A percentile compares a stretch with the other conserved stretches of the same genome.
Conservation (phyloP, 2,113 vertebrate species). For the Oreochromis tanganicae region DNA sequence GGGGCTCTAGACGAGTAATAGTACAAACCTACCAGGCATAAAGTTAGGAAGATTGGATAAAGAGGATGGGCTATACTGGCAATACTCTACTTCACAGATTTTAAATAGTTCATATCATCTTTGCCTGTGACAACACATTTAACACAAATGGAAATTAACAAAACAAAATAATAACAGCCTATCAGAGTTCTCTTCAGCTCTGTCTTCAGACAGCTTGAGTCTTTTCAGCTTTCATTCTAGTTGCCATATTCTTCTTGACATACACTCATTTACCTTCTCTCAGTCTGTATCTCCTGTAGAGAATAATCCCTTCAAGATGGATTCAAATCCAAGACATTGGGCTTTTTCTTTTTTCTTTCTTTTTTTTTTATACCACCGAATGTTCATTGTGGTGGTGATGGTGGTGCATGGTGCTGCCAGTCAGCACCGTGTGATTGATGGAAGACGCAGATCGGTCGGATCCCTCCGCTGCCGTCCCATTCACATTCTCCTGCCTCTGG, state of each 20-base stretch:
- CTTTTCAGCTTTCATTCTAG: conserved; percentile 11
- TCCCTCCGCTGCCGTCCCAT: conserved; percentile 81
- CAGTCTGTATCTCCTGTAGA: background rate
- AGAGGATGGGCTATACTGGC: conserved; percentile 44
- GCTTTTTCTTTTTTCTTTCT: background rate
- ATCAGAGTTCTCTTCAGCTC: conserved; percentile 26
- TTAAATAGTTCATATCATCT: conserved; percentile 69
- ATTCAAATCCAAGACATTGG: background rate
- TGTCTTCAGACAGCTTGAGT: background rate
- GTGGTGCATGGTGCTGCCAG: conserved; percentile 51
- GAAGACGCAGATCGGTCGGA: conserved; percentile 94
- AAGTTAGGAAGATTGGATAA: background rate
- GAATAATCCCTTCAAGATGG: background rate
- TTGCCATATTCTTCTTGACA: background rate
- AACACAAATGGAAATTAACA: conserved; percentile 36
- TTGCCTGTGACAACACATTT: conserved; percentile 29
- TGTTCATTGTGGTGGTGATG: conserved; percentile 82
- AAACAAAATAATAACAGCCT: conserved; percentile 44
- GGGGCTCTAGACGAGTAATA: background rate
- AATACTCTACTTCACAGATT: conserved; percentile 62
- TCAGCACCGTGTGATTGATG: conserved; percentile 91
- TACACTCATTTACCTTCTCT: background rate
- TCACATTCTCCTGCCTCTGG: conserved; percentile 84
- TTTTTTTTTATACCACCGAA: conserved; percentile 82
- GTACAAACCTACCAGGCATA: background rate